Evolutionary conservation across 2,888 invertebrate species (phyloP).

Genomic region (Archips crataeganus): DNA sequence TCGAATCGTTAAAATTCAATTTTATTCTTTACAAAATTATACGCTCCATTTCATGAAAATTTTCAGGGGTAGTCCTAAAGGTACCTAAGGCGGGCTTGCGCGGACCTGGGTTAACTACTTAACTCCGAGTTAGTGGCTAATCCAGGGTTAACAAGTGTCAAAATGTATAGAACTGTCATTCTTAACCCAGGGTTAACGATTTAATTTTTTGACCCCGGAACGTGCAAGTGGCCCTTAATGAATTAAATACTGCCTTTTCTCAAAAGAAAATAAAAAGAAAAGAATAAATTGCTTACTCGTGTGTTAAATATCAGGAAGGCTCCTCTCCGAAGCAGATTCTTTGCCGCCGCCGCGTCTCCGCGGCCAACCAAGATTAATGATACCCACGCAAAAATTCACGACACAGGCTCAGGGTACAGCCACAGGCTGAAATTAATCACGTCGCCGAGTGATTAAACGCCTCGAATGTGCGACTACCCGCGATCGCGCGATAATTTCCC

Average conservation of each 20-base stretch:
- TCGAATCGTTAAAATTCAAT: not conserved
- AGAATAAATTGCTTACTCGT: too few relatives aligned
- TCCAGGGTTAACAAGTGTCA: too few relatives aligned
- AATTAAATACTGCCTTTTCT: too few relatives aligned
- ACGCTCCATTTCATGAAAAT: not conserved
- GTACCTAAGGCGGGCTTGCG: too few relatives aligned
- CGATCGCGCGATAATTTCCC: slow-evolving; percentile 8
- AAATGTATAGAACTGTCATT: too few relatives aligned
- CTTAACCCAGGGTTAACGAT: too few relatives aligned
- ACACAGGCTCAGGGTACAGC: slow-evolving; percentile 12
- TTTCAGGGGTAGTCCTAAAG: too few relatives aligned
- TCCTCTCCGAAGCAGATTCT: slow-evolving; percentile 6
- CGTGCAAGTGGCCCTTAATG: too few relatives aligned
- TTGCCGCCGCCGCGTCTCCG: slow-evolving; percentile 13
- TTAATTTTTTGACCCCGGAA: too few relatives aligned
- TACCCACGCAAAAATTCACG: slow-evolving; percentile 18
- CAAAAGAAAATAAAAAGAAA: too few relatives aligned
- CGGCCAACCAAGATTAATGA: slow-evolving; percentile 15
- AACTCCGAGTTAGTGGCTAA: too few relatives aligned
- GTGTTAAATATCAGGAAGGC: not conserved
- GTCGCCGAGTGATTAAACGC: slow-evolving; percentile 14
- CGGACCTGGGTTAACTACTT: too few relatives aligned
- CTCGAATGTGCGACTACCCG: slow-evolving; percentile 21
- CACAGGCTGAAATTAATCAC: slow-evolving; percentile 14
- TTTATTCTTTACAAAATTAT: not conserved